Percentiles rank a stretch among this genome's conserved stretches.
Evolutionary conservation across 1,140 invertebrate species (phyloP).

Genomic region (Ladona fulva): DNA sequence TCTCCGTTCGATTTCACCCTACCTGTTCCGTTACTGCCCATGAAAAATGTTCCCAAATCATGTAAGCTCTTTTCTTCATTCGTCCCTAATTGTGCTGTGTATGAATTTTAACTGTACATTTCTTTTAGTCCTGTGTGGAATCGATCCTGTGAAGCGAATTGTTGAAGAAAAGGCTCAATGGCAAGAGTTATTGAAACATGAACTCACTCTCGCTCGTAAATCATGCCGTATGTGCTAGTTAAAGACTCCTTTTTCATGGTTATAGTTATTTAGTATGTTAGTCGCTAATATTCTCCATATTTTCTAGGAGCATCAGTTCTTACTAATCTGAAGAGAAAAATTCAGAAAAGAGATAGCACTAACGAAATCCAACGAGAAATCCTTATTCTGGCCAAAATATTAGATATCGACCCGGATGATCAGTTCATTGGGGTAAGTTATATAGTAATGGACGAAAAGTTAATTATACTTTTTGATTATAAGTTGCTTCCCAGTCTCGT

Average conservation of each 20-base stretch:
- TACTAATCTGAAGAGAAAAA: background rate
- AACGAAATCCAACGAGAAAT: background rate
- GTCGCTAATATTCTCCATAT: background rate
- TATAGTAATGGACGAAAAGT: too few species aligned
- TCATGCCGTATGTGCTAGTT: background rate
- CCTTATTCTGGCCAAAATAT: background rate
- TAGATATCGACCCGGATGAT: background rate
- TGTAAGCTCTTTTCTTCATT: background rate
- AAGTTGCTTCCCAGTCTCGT: background rate
- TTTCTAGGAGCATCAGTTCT: background rate
- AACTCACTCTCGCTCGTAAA: background rate
- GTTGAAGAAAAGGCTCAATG: background rate
- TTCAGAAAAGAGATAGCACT: background rate
- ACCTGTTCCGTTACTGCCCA: background rate
- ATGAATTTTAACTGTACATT: background rate
- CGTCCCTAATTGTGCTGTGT: background rate
- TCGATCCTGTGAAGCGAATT: background rate
- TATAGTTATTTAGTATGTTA: background rate
- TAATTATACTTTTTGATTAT: background rate
- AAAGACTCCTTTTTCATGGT: background rate
- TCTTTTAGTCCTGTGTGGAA: background rate
- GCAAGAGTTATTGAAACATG: background rate
- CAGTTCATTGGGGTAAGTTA: background rate
- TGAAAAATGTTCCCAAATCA: background rate
- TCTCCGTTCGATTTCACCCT: background rate